Base-by-base conservation (phyloP, 2,113 vertebrate species). In the Pitta sordida region DNA sequence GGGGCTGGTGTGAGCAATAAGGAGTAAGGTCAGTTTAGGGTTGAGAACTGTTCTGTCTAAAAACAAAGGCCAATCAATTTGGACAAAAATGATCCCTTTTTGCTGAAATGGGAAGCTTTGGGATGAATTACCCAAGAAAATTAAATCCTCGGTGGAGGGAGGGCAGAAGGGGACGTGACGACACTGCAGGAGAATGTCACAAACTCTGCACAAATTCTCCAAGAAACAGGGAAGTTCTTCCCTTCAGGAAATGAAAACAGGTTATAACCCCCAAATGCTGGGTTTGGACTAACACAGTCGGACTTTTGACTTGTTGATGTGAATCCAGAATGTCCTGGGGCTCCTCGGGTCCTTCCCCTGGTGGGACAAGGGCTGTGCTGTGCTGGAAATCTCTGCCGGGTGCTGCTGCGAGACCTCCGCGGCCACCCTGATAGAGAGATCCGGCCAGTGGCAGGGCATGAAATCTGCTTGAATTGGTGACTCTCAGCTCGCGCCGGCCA, bases 391-490 rank as follows among this genome's bases (percentile, higher is more conserved):
- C 51, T 13, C 1, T 24, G 30, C 4, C 1, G 3, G 58, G 12
- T 2, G 46, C 71, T 44, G 80, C 14, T 27, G n/a, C 5, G 64
- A 58, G 93, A 58, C 46, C 83, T 93, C 77, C 68, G 7, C 7
- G 63, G 63, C 84, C 3, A 32, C 58, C 64, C 93, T 95, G 96
- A 97, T 97, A 97, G 90, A 97, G 97, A 97, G 94, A 94, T 91
- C 15, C 1, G 44, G 26, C 71, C 46, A 6, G 48, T 97, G 97
- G 97, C 97, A 97, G 93, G 88, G 94, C 95, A 94, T 98, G 97
- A 98, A 97, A 98, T 97, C 93, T 21, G 51, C 92, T 62, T 97
- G 96, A 97, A 97, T 96, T 46, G 92, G 76, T 59, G 70, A 91
- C 90, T 92, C 77, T 89, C 90, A 56, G 78, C 92, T 87, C 30